A percentile compares a stretch with the other conserved stretches of the same genome.
These are phyloP conservation scores for Battus philenor DNA, from an alignment of 1,140 invertebrate species.

Conservation along the genomic window DNA sequence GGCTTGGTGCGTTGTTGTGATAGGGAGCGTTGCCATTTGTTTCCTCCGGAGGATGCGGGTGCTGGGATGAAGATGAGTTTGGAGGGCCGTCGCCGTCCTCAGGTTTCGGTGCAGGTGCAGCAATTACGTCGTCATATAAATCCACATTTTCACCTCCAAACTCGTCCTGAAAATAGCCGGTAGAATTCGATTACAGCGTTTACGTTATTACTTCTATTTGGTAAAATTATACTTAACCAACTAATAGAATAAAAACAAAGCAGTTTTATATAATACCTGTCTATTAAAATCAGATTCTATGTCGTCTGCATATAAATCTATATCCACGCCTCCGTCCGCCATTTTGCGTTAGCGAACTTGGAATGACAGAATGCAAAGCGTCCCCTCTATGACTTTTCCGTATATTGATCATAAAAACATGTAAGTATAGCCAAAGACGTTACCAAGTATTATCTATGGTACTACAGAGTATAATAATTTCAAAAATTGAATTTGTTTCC, in stretches of 20 bases:
- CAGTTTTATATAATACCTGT: slow-evolving; percentile 48
- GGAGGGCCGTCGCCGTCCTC: slow-evolving; percentile 75
- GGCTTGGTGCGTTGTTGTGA: slow-evolving; percentile 83
- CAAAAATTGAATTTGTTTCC: too few species aligned
- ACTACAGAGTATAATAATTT: too few species aligned
- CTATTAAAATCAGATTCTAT: slow-evolving; percentile 94
- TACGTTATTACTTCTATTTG: not conserved
- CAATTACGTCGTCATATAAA: slow-evolving; percentile 97
- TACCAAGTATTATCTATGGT: too few species aligned
- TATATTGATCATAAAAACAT: too few species aligned
- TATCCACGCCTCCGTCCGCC: slow-evolving; percentile 95
- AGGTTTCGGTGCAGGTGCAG: slow-evolving; percentile 80
- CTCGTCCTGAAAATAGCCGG: slow-evolving; percentile 80
- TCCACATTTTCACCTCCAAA: slow-evolving; percentile 91
- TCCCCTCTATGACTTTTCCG: too few species aligned
- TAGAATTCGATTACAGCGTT: not conserved
- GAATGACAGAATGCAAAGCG: slow-evolving; percentile 2
- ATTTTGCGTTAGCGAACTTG: slow-evolving; percentile 81
- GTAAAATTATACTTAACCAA: not conserved
- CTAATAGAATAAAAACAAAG: not conserved
- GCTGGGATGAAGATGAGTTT: slow-evolving; percentile 55
- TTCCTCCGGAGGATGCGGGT: slow-evolving; percentile 76
- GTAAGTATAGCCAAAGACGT: too few species aligned
- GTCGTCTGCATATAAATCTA: slow-evolving; percentile 97
- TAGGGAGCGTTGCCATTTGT: slow-evolving; percentile 83